A percentile compares a stretch with the other conserved stretches of the same genome.
phyloP scores from a whole-genome alignment of 2,888 invertebrate genomes.

The Hydrotaea cyrtoneurina region DNA sequence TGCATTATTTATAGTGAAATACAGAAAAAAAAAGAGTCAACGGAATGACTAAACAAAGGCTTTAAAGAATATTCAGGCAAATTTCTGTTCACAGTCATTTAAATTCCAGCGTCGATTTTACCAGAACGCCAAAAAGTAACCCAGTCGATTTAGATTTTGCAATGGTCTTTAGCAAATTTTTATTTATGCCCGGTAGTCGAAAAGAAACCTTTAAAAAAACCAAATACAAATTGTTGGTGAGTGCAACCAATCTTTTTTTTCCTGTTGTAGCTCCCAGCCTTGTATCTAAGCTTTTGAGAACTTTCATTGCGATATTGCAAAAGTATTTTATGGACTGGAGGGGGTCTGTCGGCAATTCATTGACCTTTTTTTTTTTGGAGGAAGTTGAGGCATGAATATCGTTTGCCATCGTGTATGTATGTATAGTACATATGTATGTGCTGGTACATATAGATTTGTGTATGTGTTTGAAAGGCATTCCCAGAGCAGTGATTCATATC shows the following conservation, averaged over 20 bases:
- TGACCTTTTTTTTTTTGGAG: slow-evolving; percentile 7
- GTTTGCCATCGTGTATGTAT: neutral
- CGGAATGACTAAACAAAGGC: neutral
- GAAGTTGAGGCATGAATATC: neutral
- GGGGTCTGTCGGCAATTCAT: slow-evolving; percentile 4
- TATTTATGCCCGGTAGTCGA: no score
- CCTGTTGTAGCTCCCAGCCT: no score
- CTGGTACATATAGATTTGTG: neutral
- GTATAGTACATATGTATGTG: neutral
- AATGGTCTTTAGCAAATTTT: no score
- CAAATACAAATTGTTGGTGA: no score
- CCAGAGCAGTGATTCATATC: neutral
- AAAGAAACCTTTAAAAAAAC: no score
- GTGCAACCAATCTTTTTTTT: no score
- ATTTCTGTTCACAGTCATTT: no score
- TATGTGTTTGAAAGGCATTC: slow-evolving; percentile 1
- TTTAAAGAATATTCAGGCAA: neutral
- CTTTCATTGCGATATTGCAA: neutral
- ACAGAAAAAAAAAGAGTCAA: neutral
- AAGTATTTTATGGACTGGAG: neutral
- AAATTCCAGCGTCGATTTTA: no score
- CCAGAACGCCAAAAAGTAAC: no score
- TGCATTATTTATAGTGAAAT: neutral
- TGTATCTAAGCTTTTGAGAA: neutral
- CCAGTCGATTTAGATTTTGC: no score